Base-by-base conservation (phyloP, 2,113 vertebrate genomes). In the Anolis sagrei region DNA sequence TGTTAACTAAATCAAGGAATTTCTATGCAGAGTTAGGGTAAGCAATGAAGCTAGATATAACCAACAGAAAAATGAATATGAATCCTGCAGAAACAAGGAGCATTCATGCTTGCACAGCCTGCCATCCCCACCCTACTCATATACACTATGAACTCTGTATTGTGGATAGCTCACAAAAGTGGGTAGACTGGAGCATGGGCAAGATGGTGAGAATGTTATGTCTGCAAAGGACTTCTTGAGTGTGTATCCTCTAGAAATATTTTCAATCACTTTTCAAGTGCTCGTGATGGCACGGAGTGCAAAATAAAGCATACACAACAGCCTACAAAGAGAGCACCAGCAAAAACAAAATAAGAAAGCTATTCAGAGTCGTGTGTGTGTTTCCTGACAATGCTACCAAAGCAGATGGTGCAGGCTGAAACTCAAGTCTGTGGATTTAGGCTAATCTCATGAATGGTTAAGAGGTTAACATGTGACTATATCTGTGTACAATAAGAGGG, bases 361-460 rank as follows among this genome's bases (percentile, higher is more conserved):
- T 54, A 72, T 7, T 1, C 21, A 27, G 44, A 51, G 49, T 49
- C 32, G 61, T 18, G 34, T 32, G 44, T 44, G 16, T 48, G 9
- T 36, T 75, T 86, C 29, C 78, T 84, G 48, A 69, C 48, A 68
- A 51, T 7, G 49, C 8, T 14, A 51, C 21, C 18, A 66, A 9
- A 74, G 61, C 84, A 86, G 72, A 76, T 81, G 32, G 44, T 81
- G 44, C 73, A 84, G 58, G 34, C 73, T 76, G 82, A 76, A 62
- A 66, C 29, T 11, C 21, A 19, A 79, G 21, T 64, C 39, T 64
- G 34, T 36, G 39, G 32, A 79, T 75, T 72, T 61, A 80, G 70
- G 84, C 48, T 81, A 86, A 80, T 81, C 78, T 81, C 69, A 75
- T 75, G 51, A 72, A 74, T 49, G 58, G 58, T 66, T 75, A 75